These are phyloP conservation scores for Tridacna crocea DNA, from an alignment of 2,888 invertebrate species.

Conservation along the genomic window DNA sequence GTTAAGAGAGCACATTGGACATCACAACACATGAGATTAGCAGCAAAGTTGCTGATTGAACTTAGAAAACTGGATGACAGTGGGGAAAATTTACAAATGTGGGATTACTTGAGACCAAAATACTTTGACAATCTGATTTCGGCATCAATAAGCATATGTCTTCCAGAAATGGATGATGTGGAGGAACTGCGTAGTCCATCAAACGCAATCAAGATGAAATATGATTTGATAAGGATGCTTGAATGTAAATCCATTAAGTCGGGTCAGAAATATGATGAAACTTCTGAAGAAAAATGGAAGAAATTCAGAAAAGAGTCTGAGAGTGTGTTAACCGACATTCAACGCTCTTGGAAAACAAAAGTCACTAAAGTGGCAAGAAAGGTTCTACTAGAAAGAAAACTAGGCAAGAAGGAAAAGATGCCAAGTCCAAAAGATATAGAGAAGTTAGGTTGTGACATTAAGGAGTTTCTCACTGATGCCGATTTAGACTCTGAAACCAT, in stretches of 20 bases:
- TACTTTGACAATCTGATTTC: conserved; percentile 11
- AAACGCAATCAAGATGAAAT: conserved; percentile 28
- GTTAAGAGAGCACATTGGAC: conserved; percentile 34
- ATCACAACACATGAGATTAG: conserved; percentile 34
- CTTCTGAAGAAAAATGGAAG: conserved; percentile 21
- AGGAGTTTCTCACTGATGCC: background rate
- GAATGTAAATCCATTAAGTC: conserved; percentile 16
- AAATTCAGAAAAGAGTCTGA: conserved; percentile 12
- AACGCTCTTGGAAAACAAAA: conserved; percentile 15
- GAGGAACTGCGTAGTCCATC: conserved; percentile 37
- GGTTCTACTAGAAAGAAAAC: conserved; percentile 19
- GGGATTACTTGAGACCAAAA: conserved; percentile 26
- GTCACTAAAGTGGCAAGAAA: conserved; percentile 24
- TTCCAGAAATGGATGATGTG: conserved; percentile 40
- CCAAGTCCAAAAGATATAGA: conserved; percentile 23
- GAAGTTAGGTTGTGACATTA: conserved; percentile 1
- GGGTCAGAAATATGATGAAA: conserved; percentile 15
- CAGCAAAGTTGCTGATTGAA: conserved; percentile 18
- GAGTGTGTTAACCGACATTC: background rate
- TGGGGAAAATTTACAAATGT: conserved; percentile 11
- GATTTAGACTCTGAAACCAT: conserved; percentile 7
- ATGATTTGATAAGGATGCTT: conserved; percentile 32
- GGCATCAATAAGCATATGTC: conserved; percentile 8
- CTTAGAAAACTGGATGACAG: conserved; percentile 1
- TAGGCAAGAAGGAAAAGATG: conserved; percentile 5